phyloP scores from a whole-genome alignment of 2,797 vertebrate genomes.

The Jordanella pulchra region DNA sequence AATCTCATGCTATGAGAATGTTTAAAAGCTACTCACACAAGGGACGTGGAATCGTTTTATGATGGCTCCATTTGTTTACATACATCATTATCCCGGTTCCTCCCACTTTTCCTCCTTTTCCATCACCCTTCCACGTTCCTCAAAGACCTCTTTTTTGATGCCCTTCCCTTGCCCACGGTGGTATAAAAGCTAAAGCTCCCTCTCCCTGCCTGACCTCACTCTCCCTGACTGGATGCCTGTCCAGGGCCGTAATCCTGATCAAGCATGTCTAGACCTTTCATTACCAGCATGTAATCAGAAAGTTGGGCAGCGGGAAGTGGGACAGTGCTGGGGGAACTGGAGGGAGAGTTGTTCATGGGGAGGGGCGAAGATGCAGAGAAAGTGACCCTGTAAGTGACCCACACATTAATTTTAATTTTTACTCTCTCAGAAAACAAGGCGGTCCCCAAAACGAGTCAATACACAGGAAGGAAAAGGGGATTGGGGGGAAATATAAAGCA shows the following conservation, averaged over 20 bases:
- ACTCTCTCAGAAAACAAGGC: slow-evolving; percentile 51
- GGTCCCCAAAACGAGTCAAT: slow-evolving; percentile 47
- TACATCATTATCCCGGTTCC: slow-evolving; percentile 37
- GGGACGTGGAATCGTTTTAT: slow-evolving; percentile 32
- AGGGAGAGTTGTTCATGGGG: slow-evolving; percentile 34
- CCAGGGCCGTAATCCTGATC: slow-evolving; percentile 79
- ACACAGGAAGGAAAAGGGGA: slow-evolving; percentile 39
- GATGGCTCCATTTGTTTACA: slow-evolving; percentile 23
- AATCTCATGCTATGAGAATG: neutral
- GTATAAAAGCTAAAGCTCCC: slow-evolving; percentile 56
- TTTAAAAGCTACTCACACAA: neutral
- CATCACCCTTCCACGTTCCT: slow-evolving; percentile 39
- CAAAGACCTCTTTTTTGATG: slow-evolving; percentile 54
- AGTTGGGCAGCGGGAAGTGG: slow-evolving; percentile 36
- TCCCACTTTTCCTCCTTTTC: slow-evolving; percentile 11
- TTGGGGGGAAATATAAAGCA: slow-evolving; percentile 35
- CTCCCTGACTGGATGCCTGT: slow-evolving; percentile 48
- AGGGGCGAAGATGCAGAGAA: slow-evolving; percentile 52
- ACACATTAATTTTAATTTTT: slow-evolving; percentile 65
- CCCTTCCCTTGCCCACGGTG: slow-evolving; percentile 39
- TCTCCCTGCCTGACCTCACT: slow-evolving; percentile 63
- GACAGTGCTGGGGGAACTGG: slow-evolving; percentile 15
- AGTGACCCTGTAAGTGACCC: slow-evolving; percentile 68
- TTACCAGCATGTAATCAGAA: slow-evolving; percentile 75
- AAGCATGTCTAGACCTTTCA: slow-evolving; percentile 83